Base-by-base conservation (phyloP, 2,888 invertebrate genomes). In the Phymatocera aterrima region DNA sequence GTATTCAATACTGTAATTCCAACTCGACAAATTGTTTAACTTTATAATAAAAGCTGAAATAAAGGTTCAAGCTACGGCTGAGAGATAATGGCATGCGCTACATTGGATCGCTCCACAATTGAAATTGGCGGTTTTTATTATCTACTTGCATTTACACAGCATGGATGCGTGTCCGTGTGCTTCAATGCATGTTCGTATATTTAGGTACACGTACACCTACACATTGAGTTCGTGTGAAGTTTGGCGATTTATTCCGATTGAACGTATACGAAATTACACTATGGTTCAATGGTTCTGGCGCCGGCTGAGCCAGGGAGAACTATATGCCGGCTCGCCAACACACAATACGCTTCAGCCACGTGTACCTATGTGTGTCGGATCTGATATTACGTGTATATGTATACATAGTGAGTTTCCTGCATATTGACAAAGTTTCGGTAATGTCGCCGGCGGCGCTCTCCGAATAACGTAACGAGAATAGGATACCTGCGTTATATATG, bases 221-320 rank as follows among this genome's bases (percentile, higher is more conserved):
- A 70, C 51, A 51, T 48, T 15, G 12, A 51, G 31, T 34, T 51
- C 18, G 72, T 43, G 48, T 72, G 51, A 72, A 72, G 72, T 78
- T 78, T 43, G 15, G 40, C 78, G 78, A 78, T 78, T 78, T 65
- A 65, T 78, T 78, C 43, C 78, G 78, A 78, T 78, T 68, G 78
- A 78, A 70, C 78, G 77, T 61, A 65, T 54, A 68, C 78, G 43
- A 74, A 78, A 78, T 78, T 78, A 78, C 78, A 40, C 60, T 60
- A 77, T 61, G 77, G 77, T 72, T 72, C 72, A 61, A 77, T 48
- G 77, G 77, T 77, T 34, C 77, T 60, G 77, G 61, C 57, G 60
- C 77, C 77, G 77, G 57, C 57, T 61, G 61, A 57, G 77, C 77
- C 60, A 40, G 43, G 43, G 43, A 61, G 77, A 77, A 43, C 57